A percentile compares a stretch with the other conserved stretches of the same genome.
phyloP scores from a whole-genome alignment of 2,113 vertebrate species.

The Tachysurus fulvidraco region DNA sequence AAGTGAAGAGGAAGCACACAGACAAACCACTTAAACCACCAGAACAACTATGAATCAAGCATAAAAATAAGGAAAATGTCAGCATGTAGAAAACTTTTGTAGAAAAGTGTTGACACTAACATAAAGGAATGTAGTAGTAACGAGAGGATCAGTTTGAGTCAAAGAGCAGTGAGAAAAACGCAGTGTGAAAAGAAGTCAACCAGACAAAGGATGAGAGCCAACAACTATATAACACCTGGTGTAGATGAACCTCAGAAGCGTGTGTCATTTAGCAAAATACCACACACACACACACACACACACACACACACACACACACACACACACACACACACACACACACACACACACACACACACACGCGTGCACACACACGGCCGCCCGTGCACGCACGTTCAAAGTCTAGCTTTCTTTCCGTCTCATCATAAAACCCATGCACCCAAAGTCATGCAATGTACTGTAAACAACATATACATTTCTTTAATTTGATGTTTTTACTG shows the following conservation, averaged over 20 bases:
- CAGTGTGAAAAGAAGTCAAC: slow-evolving; percentile 34
- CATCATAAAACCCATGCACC: not conserved
- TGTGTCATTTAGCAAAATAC: not conserved
- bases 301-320: no score
- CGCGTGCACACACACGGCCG: no score
- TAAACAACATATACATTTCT: not conserved
- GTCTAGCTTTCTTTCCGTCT: not conserved
- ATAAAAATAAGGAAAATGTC: not conserved
- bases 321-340: no score
- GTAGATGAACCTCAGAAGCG: not conserved
- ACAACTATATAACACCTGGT: not conserved
- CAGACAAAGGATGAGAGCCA: slow-evolving; percentile 8
- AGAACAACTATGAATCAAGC: not conserved
- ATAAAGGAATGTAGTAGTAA: not conserved
- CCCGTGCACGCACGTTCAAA: not conserved
- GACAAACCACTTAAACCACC: not conserved
- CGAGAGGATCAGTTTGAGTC: not conserved
- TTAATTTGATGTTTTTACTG: no score
- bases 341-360: not conserved
- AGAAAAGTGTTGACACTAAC: not conserved
- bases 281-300: not conserved
- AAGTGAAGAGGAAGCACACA: slow-evolving; percentile 8
- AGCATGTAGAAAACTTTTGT: not conserved
- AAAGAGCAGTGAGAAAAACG: not conserved
- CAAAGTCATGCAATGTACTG: not conserved